Conservation (phyloP, 2,888 invertebrate species). For the Eudemis profundana region DNA sequence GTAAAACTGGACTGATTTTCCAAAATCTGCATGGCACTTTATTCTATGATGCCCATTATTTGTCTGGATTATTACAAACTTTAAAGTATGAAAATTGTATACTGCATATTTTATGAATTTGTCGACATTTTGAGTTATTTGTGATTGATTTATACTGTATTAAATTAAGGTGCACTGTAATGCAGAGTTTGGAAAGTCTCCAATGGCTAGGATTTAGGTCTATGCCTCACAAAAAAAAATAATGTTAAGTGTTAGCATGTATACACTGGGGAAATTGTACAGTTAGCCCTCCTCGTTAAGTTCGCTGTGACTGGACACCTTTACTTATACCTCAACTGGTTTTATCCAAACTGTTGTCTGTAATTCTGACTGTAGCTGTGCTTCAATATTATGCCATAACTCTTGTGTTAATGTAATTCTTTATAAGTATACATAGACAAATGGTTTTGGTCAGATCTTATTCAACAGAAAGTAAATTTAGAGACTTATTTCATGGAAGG, state of each 20-base stretch:
- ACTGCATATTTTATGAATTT: slow-evolving; percentile 31
- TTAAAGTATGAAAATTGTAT: slow-evolving; percentile 34
- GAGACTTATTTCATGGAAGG: slow-evolving; percentile 74
- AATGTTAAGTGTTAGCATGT: slow-evolving; percentile 85
- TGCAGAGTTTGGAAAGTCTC: slow-evolving; percentile 84
- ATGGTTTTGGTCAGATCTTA: slow-evolving; percentile 77
- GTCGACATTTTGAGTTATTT: slow-evolving; percentile 33
- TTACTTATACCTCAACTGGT: slow-evolving; percentile 74
- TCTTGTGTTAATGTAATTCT: slow-evolving; percentile 50
- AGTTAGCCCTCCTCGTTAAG: slow-evolving; percentile 85
- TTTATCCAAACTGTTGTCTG: slow-evolving; percentile 79
- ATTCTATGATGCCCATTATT: slow-evolving; percentile 44
- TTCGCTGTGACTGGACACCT: slow-evolving; percentile 83
- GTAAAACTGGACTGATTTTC: slow-evolving; percentile 83
- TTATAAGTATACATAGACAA: slow-evolving; percentile 60
- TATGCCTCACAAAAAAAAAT: slow-evolving; percentile 78
- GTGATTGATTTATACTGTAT: slow-evolving; percentile 37
- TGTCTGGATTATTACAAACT: slow-evolving; percentile 37
- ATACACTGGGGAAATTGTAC: slow-evolving; percentile 84
- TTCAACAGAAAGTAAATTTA: slow-evolving; percentile 76
- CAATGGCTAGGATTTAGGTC: slow-evolving; percentile 80
- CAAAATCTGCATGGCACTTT: slow-evolving; percentile 71
- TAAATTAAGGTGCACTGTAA: slow-evolving; percentile 57
- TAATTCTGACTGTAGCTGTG: slow-evolving; percentile 71
- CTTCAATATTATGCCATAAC: slow-evolving; percentile 57